These are phyloP conservation scores for Erynnis tages DNA, from an alignment of 2,888 invertebrate genomes.

Conservation along the genomic window DNA sequence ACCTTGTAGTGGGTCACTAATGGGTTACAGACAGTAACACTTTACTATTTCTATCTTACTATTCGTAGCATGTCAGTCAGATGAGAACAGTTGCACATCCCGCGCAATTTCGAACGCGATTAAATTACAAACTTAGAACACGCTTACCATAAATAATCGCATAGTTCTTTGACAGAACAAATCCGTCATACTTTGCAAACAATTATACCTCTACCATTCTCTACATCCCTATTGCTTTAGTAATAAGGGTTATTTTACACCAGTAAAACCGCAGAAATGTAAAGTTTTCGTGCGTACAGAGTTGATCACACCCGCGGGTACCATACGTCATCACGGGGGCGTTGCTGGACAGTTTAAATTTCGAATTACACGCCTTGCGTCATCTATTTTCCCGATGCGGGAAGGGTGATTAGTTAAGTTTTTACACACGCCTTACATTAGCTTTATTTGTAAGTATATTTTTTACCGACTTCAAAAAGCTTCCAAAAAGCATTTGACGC, in stretches of 20 bases:
- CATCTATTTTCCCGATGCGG: constrained; percentile 57
- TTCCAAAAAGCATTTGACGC: no score
- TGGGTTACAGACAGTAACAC: no score
- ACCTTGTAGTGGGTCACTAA: no score
- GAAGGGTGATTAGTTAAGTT: constrained; percentile 17
- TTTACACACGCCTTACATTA: no score
- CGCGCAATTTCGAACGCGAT: constrained; percentile 4
- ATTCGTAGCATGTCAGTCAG: no score
- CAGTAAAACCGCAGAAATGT: constrained; percentile 6
- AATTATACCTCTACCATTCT: background rate
- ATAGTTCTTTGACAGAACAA: constrained; percentile 42
- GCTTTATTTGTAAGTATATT: no score
- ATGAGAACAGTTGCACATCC: background rate
- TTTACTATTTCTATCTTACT: no score
- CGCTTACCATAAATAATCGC: constrained; percentile 18
- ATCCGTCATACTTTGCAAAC: constrained; percentile 47
- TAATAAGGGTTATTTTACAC: constrained; percentile 13
- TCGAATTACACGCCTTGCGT: constrained; percentile 54
- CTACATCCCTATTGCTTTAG: background rate
- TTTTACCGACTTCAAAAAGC: background rate
- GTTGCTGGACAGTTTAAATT: constrained; percentile 69
- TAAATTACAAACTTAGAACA: constrained; percentile 19
- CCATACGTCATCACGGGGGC: constrained; percentile 63
- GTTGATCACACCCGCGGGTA: constrained; percentile 67
- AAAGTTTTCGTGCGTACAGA: constrained; percentile 9